A percentile compares a stretch with the other conserved stretches of the same genome.
Conservation (phyloP, 2,888 invertebrate genomes). For the Macrophya alboannulata region DNA sequence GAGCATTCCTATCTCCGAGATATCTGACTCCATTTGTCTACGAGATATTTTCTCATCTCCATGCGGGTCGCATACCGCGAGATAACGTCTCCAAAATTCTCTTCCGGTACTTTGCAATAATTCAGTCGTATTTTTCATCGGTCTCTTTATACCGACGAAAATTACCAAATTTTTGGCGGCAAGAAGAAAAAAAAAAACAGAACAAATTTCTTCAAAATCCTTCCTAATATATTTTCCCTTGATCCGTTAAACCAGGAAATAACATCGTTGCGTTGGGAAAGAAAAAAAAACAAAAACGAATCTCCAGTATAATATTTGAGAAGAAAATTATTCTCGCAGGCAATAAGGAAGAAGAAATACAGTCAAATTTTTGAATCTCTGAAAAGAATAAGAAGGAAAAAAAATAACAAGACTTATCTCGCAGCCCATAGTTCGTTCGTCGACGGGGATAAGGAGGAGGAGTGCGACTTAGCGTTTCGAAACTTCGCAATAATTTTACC, state of each 20-base stretch:
- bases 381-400: too few species aligned
- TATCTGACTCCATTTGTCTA: conserved; percentile 60
- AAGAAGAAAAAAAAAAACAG: neutral
- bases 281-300: neutral
- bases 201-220: neutral
- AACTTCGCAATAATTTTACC: conserved; percentile 25
- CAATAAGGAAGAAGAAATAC: neutral
- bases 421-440: too few species aligned
- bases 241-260: conserved; percentile 42
- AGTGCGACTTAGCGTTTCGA: neutral
- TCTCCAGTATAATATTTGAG: neutral
- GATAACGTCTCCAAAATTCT: conserved; percentile 56
- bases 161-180: conserved; percentile 16
- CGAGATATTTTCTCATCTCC: conserved; percentile 59
- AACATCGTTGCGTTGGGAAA: neutral
- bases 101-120: neutral
- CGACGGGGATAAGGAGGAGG: neutral
- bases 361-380: neutral
- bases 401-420: neutral
- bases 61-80: conserved; percentile 56
- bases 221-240: neutral
- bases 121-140: conserved; percentile 51
- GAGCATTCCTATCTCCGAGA: conserved; percentile 47
- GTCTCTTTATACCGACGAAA: neutral
- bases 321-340: neutral